Base-by-base conservation (phyloP, 2,888 invertebrate species). In the Sphecodes monilicornis region DNA sequence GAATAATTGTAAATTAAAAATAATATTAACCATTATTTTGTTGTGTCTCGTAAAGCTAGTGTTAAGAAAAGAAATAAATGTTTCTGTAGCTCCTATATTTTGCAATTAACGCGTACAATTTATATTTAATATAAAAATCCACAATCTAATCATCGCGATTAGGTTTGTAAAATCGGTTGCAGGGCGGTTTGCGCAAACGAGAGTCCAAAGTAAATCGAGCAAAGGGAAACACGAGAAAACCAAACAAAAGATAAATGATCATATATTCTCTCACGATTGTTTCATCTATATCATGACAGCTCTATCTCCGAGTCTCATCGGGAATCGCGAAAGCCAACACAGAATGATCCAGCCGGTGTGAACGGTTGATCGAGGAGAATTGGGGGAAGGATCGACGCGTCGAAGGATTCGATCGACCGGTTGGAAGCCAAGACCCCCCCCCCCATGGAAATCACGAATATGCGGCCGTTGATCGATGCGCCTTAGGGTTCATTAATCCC, bases 401-500 rank as follows among this genome's bases (percentile, higher is more conserved):
- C 18, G 74, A 57, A 39, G 74, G 72, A 76, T 69, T 41, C 46
- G 22, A 50, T 22, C 50, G 50, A 22, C 50, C 8, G 50, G 50
- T 50, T 50, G 50, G 50, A 22, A 22, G 50, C 50, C n/a, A n/a
- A n/a, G n/a, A n/a, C n/a, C n/a, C n/a, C n/a, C n/a, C n/a, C 50
- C 50, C 68, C 72, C 32, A n/a, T 29, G 60, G 60, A 50, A 68
- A 69, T 57, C 70, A 57, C 70, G 73, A 69, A 79, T 79, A 87
- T 85, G 84, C 54, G 86, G 32, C 64, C 72, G 68, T 43, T 75
- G 82, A 88, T 91, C 86, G 86, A 91, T 89, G 91, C 80, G 90
- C 82, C 86, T 88, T 86, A 86, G 83, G 70, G 80, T 82, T 78
- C 82, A 87, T 79, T 73, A 79, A 87, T 88, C 78, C 50, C 78